Conservation (phyloP, 2,888 invertebrate species). For the Stramonita haemastoma region DNA sequence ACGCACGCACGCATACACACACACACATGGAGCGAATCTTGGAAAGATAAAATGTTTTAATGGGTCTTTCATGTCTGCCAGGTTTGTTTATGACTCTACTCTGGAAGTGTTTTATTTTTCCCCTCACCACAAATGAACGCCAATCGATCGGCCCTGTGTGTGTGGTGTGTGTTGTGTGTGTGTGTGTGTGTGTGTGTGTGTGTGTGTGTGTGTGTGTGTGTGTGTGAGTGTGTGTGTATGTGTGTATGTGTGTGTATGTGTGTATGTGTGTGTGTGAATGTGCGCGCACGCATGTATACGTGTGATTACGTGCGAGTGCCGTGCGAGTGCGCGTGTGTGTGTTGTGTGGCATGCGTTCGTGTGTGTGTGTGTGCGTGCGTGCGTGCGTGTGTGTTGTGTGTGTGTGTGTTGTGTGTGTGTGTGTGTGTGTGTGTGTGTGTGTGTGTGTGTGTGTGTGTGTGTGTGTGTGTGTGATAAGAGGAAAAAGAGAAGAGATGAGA, state of each 20-base stretch:
- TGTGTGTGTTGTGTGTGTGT: background rate
- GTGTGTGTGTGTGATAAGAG: background rate
- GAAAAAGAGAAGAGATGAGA: background rate
- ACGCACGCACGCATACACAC: too few species aligned
- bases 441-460: background rate
- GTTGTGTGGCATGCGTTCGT: background rate
- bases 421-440: background rate
- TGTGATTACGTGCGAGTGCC: background rate
- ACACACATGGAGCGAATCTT: background rate
- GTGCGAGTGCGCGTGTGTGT: background rate
- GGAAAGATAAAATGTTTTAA: too few species aligned
- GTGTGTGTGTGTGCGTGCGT: conserved; percentile 29
- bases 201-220: background rate
- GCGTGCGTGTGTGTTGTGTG: background rate
- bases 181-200: too few species aligned
- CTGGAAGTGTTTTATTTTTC: too few species aligned
- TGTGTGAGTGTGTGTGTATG: conserved; percentile 7
- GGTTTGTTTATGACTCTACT: too few species aligned
- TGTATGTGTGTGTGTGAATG: conserved; percentile 1
- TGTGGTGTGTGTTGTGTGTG: too few species aligned
- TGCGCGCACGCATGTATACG: too few species aligned
- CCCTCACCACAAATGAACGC: too few species aligned
- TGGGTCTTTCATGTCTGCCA: too few species aligned
- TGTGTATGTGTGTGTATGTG: background rate
- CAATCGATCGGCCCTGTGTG: too few species aligned